A percentile compares a stretch with the other conserved stretches of the same genome.
Conservation (phyloP, 2,113 vertebrate genomes). For the Mirounga angustirostris region DNA sequence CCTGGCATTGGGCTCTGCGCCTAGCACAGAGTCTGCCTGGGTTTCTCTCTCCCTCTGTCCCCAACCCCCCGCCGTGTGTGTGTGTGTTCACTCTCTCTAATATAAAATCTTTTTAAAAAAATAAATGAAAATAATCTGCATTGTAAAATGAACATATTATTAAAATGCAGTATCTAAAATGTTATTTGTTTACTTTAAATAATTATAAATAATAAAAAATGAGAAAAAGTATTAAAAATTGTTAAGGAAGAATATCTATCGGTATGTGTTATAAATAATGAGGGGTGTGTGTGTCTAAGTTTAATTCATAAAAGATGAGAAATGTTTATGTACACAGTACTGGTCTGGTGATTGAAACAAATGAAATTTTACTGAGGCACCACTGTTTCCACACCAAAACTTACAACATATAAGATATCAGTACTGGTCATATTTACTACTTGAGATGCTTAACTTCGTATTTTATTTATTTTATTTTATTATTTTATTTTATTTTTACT, state of each 20-base stretch:
- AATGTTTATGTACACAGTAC: background rate
- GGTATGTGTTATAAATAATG: background rate
- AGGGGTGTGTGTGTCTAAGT: background rate
- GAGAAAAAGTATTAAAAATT: background rate
- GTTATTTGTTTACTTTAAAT: background rate
- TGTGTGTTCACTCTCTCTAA: too few relatives aligned
- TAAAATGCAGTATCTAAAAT: background rate
- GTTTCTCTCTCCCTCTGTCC: too few relatives aligned
- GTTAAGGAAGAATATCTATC: background rate
- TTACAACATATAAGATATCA: background rate
- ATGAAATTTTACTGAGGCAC: background rate
- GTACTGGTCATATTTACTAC: background rate
- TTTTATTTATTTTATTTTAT: background rate
- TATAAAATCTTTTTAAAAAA: too few relatives aligned
- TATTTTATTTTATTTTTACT: background rate
- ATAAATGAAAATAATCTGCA: background rate
- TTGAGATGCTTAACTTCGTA: background rate
- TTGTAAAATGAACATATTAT: background rate
- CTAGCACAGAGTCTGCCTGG: too few relatives aligned
- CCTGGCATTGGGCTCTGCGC: too few relatives aligned
- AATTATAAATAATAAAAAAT: background rate
- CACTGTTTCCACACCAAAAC: background rate
- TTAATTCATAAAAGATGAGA: background rate
- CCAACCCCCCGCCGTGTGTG: too few relatives aligned
- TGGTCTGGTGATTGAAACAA: background rate